Percentiles rank a stretch among this genome's conserved stretches.
phyloP scores from a whole-genome alignment of 1,140 invertebrate species.

The Lucilia cuprina region DNA sequence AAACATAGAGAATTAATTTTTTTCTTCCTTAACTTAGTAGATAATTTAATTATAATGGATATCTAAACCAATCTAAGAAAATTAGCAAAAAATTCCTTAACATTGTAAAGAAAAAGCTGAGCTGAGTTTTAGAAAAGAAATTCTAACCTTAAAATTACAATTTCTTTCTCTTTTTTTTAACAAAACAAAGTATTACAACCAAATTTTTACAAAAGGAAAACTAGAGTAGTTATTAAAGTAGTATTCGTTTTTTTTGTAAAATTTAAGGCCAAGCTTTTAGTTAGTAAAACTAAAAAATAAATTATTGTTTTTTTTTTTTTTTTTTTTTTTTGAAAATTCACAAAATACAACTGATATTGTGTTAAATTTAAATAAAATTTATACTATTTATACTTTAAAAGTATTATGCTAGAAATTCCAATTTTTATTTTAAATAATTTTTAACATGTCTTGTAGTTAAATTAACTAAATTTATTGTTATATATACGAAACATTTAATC shows the following conservation, averaged over 20 bases:
- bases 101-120: constrained; percentile 16
- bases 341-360: constrained; percentile 15
- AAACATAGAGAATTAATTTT: not conserved
- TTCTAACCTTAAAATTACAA: not conserved
- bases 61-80: not conserved
- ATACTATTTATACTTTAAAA: constrained; percentile 24
- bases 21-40: not conserved
- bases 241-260: not conserved
- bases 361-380: not conserved
- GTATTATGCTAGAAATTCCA: constrained; percentile 35
- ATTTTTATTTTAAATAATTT: constrained; percentile 19
- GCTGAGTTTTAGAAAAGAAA: no score
- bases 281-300: not conserved
- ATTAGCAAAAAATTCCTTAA: constrained; percentile 5
- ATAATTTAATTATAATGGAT: constrained; percentile 14
- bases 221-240: not conserved
- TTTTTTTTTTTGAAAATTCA: not conserved
- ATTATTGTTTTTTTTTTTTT: not conserved
- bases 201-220: not conserved
- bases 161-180: constrained; percentile 6
- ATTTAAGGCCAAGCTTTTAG: not conserved
- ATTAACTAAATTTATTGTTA: constrained; percentile 32
- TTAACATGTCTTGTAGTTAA: constrained; percentile 34
- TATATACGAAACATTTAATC: not conserved
- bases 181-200: constrained; percentile 26